Evolutionary conservation across 2,113 vertebrate genomes (phyloP), one percentile per base, ranked within the genome.

Genomic region (Calonectris borealis): DNA sequence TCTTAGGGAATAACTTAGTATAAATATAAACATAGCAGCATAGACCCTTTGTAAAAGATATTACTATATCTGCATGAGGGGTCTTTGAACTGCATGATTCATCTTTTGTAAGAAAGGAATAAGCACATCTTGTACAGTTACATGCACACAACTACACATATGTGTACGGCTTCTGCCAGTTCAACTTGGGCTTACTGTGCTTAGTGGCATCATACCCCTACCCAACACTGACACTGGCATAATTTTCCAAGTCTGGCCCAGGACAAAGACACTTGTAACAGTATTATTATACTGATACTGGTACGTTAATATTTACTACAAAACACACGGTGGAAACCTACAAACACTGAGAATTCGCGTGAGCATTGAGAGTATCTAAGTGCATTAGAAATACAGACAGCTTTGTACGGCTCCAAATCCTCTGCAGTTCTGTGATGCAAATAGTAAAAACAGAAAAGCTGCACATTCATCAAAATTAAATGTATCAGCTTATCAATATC

Each of bases 81-180:
- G 29, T 26, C 54, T 84, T 17, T 38, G 57, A 58, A 60, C 51
- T 40, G 18, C 16, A 16, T 6, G 7, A 60, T 38, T 24, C 20
- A 58, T 19, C 16, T 46, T 36, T 24, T 29, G 3, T 27, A 61
- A 46, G 83, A 65, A 72, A 80, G 64, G 40, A 77, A 24, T 5
- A 48, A 70, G 44, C 13, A 10, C 9, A 21, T 18, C 21, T 36
- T 26, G 18, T 27, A 49, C 64, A 60, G 54, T 38, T 66, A 64
- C 27, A 44, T 0, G 1, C 54, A 40, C 16, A n/a, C 42, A 79
- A 6, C 40, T 72, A 21, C 1, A 0, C 3, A 32, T 6, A 42
- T 0, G 3, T 21, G 44, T 4, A 3, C 3, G 3, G 42, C n/a
- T 68, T 88, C 75, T 51, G 20, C 22, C 38, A 79, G 55, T 3